Percentiles rank a stretch among this genome's conserved stretches.
These are phyloP conservation scores for Ochotona princeps DNA, from an alignment of 2,113 vertebrate species.

Conservation along the genomic window DNA sequence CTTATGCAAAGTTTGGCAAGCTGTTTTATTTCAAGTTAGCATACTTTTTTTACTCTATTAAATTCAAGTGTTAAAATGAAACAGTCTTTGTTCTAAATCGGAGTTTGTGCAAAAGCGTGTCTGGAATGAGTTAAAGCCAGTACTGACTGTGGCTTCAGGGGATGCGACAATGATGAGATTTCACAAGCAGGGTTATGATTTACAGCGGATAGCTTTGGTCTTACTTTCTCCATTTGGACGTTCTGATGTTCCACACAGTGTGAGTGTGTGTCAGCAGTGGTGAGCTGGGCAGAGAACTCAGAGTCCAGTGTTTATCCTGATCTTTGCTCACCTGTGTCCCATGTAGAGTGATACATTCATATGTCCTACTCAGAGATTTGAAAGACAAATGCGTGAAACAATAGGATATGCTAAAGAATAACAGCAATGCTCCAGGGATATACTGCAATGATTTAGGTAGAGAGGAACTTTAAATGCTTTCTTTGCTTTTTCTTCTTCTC, in stretches of 20 bases:
- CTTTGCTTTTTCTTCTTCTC: too few species aligned
- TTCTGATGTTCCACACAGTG: not conserved
- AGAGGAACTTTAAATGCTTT: slow-evolving; percentile 1
- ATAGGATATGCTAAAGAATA: slow-evolving; percentile 22
- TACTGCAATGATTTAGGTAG: not conserved
- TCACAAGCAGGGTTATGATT: not conserved
- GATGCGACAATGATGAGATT: too few species aligned
- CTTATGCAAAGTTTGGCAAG: not conserved
- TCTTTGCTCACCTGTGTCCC: not conserved
- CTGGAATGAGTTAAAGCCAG: not conserved
- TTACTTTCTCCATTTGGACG: not conserved
- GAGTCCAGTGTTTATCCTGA: not conserved
- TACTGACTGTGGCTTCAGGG: not conserved
- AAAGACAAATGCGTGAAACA: not conserved
- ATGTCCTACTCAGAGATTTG: not conserved
- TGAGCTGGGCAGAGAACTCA: not conserved
- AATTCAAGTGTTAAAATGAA: slow-evolving; percentile 14
- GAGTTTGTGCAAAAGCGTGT: not conserved
- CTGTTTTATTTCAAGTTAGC: too few species aligned
- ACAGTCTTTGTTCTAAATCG: slow-evolving; percentile 1
- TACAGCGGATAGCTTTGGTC: not conserved
- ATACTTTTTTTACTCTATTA: not conserved
- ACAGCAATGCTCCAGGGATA: not conserved
- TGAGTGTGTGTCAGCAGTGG: not conserved
- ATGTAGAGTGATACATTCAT: not conserved